A percentile compares a stretch with the other conserved stretches of the same genome.
These are phyloP conservation scores for Andrena chrysosceles DNA, from an alignment of 2,888 invertebrate species.

Conservation along the genomic window DNA sequence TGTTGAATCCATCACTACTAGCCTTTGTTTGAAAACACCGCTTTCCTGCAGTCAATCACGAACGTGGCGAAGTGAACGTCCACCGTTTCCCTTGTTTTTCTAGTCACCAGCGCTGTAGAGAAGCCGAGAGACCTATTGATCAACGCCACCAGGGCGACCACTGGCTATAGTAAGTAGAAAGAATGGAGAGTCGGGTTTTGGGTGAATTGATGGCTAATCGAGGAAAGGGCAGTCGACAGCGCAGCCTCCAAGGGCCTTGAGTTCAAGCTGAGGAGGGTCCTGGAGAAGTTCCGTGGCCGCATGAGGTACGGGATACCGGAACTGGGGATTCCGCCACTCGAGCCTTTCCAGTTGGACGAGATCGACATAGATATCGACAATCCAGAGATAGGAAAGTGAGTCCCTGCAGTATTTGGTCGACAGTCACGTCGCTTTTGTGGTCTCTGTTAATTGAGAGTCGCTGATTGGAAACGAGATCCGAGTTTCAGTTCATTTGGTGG, in stretches of 20 bases:
- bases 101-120: conserved; percentile 79
- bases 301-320: conserved; percentile 81
- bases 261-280: conserved; percentile 77
- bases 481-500: background rate
- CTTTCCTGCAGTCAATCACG: background rate
- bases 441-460: background rate
- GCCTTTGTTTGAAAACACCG: conserved; percentile 4
- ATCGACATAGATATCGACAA: conserved; percentile 74
- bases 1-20: background rate
- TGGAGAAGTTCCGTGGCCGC: conserved; percentile 78
- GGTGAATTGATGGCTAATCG: conserved; percentile 40
- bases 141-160: conserved; percentile 80
- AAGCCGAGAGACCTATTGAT: conserved; percentile 78
- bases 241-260: conserved; percentile 81
- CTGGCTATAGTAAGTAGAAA: conserved; percentile 80
- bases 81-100: conserved; percentile 33
- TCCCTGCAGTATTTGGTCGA: background rate
- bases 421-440: background rate
- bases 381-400: conserved; percentile 80
- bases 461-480: background rate
- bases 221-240: conserved; percentile 80
- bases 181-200: background rate
- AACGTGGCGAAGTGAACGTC: background rate
- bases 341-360: conserved; percentile 76
- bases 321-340: conserved; percentile 77